These are phyloP conservation scores for Danaus plexippus DNA, from an alignment of 1,140 invertebrate species.

Conservation along the genomic window DNA sequence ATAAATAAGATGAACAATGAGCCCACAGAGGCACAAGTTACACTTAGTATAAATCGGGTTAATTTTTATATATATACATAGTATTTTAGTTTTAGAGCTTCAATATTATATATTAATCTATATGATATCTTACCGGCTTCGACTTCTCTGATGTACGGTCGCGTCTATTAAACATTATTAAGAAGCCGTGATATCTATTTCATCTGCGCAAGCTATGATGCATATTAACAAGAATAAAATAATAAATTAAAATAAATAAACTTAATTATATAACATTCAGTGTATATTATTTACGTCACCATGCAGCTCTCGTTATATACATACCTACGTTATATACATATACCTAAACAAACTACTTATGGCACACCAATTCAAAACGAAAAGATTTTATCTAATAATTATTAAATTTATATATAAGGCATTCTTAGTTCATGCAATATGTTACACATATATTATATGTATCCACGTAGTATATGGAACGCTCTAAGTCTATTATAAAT, in stretches of 20 bases:
- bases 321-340: constrained; percentile 16
- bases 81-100: background rate
- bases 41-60: constrained; percentile 10
- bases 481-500: no score
- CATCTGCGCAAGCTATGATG: constrained; percentile 30
- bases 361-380: no score
- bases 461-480: no score
- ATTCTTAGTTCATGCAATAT: no score
- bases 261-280: constrained; percentile 22
- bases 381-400: no score
- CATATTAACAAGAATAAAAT: constrained; percentile 23
- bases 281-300: constrained; percentile 39
- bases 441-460: no score
- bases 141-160: constrained; percentile 5
- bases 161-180: constrained; percentile 3
- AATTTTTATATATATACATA: background rate
- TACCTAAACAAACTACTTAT: no score
- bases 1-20: constrained; percentile 40
- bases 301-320: constrained; percentile 43
- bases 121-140: constrained; percentile 22
- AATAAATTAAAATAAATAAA: constrained; percentile 14
- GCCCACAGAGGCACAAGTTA: constrained; percentile 47
- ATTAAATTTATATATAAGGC: no score
- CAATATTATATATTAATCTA: constrained; percentile 2
- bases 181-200: constrained; percentile 9